Evolutionary conservation across 2,888 invertebrate genomes (phyloP), one percentile per base, ranked within the genome.

Genomic region (Drosophila pegasa): DNA sequence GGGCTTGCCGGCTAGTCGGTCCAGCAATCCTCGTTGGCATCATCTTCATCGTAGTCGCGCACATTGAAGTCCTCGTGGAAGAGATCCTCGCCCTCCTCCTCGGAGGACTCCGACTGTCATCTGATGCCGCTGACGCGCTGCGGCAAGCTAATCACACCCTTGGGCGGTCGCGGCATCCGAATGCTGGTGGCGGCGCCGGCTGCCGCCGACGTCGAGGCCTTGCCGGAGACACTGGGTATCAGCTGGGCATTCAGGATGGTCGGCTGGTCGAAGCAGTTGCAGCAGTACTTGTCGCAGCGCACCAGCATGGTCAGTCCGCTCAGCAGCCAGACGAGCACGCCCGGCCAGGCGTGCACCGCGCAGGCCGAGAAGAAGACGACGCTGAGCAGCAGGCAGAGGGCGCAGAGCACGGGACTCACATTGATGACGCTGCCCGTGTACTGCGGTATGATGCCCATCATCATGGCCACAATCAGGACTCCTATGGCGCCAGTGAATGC

Each of bases 41-140:
- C 77, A 8, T 85, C 88, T 56, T 90, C 90, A n/a, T 89, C 86
- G 27, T 83, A 90, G 45, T 90, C 90, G 27, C 76, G 75, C 25
- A 91, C 87, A 84, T 91, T 91, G 75, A 90, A 90, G 66, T 90
- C 91, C 71, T 92, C 92, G 71, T 92, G 90, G 70, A 90, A 90
- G 55, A 91, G 80, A 66, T 92, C 90, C 52, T 91, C 92, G 79
- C 91, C 91, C 73, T 91, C 92, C 43, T 91, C 91, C 50, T 90
- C 91, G 55, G 93, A 92, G 84, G 91, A 91, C 74, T 92, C 92
- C 16, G 90, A 90, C 60, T 92, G 92, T 92, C 92, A 92, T 90
- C 93, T 92, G n/a, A 88, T 68, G 1, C 78, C 79, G 57, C 79
- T 83, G 10, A 91, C 68, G 3, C 83, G 88, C 16, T 90, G 90